These are phyloP conservation scores for Sebastes reedi DNA, from an alignment of 2,797 vertebrate genomes.

Conservation along the genomic window DNA sequence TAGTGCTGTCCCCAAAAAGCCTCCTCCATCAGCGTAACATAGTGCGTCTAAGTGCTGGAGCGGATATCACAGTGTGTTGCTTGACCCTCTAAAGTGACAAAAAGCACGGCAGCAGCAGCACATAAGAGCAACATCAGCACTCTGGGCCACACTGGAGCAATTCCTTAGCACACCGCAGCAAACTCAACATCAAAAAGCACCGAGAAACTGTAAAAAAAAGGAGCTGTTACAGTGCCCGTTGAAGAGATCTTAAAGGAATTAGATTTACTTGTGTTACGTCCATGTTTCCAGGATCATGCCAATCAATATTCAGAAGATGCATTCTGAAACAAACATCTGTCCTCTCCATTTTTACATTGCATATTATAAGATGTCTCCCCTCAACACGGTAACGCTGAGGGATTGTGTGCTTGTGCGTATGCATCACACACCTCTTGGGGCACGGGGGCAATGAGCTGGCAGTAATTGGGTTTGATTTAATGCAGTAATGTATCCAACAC, in stretches of 20 bases:
- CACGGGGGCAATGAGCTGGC: conserved; percentile 58
- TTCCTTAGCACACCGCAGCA: conserved; percentile 6
- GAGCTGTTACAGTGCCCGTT: neutral
- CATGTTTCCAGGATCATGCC: neutral
- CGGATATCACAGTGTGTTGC: conserved; percentile 53
- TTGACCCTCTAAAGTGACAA: conserved; percentile 72
- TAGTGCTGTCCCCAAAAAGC: conserved; percentile 72
- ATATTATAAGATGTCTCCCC: conserved; percentile 3
- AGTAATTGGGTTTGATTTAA: conserved; percentile 77
- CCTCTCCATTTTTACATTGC: neutral
- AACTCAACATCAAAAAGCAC: conserved; percentile 23
- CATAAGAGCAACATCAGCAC: conserved; percentile 64
- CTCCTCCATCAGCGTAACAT: conserved; percentile 59
- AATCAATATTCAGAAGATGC: neutral
- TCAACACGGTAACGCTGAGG: neutral
- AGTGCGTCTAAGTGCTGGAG: conserved; percentile 58
- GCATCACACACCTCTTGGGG: conserved; percentile 55
- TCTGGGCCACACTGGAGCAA: conserved; percentile 37
- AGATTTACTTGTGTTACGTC: neutral
- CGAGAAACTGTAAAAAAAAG: neutral
- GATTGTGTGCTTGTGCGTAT: conserved; percentile 6
- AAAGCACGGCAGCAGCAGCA: conserved; percentile 37
- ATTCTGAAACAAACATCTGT: conserved; percentile 31
- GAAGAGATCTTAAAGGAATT: neutral
- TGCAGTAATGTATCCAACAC: conserved; percentile 67